Conservation (phyloP, 2,888 invertebrate genomes). For the Scrobipalpa atriplicella region DNA sequence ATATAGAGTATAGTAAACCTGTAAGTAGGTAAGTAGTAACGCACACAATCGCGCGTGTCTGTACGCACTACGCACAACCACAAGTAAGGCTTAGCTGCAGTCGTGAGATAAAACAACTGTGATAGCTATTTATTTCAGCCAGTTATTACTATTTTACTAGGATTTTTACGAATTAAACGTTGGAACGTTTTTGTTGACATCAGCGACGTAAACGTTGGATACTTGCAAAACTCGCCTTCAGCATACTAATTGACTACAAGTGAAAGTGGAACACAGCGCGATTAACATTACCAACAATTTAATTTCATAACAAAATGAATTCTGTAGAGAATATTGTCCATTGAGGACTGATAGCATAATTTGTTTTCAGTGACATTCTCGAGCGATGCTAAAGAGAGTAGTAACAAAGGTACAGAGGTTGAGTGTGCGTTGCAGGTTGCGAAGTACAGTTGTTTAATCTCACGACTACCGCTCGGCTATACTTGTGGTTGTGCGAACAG, state of each 20-base stretch:
- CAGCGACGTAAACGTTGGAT: background rate
- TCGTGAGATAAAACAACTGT: too few relatives aligned
- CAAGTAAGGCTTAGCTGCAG: too few relatives aligned
- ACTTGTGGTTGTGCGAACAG: constrained; percentile 35
- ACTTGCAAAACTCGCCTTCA: constrained; percentile 1
- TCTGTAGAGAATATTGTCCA: background rate
- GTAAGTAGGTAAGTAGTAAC: too few relatives aligned
- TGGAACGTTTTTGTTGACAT: too few relatives aligned
- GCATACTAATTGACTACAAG: constrained; percentile 14
- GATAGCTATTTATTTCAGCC: background rate
- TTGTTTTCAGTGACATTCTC: constrained; percentile 72
- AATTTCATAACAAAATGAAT: background rate
- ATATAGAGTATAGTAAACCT: too few relatives aligned
- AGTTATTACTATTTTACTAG: background rate
- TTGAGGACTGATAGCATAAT: background rate
- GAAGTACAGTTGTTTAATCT: too few relatives aligned
- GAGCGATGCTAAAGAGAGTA: constrained; percentile 66
- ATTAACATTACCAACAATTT: background rate
- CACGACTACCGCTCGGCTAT: too few relatives aligned
- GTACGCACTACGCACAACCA: too few relatives aligned
- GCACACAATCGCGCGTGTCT: too few relatives aligned
- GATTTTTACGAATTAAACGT: background rate
- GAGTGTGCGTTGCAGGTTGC: constrained; percentile 34
- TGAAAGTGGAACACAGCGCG: constrained; percentile 10
- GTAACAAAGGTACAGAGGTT: constrained; percentile 61